Evolutionary conservation across 2,797 vertebrate species (phyloP).

Genomic region (Alfaro cultratus): DNA sequence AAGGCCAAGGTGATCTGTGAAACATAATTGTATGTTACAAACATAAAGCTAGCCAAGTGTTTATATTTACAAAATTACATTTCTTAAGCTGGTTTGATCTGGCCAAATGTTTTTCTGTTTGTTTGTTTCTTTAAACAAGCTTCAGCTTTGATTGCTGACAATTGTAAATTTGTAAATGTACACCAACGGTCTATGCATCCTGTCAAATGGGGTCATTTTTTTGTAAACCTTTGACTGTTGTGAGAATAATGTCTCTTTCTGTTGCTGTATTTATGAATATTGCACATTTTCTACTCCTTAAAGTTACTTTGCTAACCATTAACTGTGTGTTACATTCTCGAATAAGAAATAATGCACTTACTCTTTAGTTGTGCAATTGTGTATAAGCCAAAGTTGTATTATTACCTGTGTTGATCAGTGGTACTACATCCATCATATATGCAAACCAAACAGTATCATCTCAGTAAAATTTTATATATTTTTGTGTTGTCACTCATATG

Average conservation of each 20-base stretch:
- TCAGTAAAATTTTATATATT: constrained; percentile 12
- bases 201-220: not conserved
- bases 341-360: not conserved
- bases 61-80: constrained; percentile 9
- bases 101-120: not conserved
- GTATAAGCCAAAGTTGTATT: constrained; percentile 20
- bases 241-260: constrained; percentile 3
- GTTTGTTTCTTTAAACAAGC: not conserved
- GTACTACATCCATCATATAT: constrained; percentile 30
- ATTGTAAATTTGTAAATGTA: constrained; percentile 7
- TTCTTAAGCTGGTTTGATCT: not conserved
- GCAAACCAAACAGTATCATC: constrained; percentile 32
- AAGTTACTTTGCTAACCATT: constrained; percentile 30
- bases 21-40: constrained; percentile 13
- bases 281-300: constrained; percentile 15
- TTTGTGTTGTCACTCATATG: constrained; percentile 31
- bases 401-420: constrained; percentile 22
- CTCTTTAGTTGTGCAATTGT: constrained; percentile 25
- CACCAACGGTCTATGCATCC: not conserved
- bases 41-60: not conserved
- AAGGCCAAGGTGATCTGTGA: not conserved
- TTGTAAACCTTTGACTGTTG: constrained; percentile 2
- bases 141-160: not conserved
- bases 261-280: not conserved
- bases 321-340: constrained; percentile 24